Percentiles rank a stretch among this genome's conserved stretches.
These are phyloP conservation scores for Copidosoma aretas DNA, from an alignment of 2,888 invertebrate genomes.

Conservation along the genomic window DNA sequence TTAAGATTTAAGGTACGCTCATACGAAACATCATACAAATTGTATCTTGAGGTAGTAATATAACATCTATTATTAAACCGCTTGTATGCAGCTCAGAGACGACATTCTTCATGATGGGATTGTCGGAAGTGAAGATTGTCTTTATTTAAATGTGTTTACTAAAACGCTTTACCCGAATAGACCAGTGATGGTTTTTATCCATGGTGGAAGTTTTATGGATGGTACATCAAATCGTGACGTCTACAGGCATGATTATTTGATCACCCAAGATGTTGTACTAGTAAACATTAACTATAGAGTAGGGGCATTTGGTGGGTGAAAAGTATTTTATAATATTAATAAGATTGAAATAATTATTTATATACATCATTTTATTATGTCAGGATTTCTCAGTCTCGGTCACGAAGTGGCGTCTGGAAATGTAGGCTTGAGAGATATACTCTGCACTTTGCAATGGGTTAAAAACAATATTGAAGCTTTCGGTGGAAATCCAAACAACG, in stretches of 20 bases:
- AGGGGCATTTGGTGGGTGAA: constrained; percentile 40
- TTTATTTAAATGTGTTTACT: constrained; percentile 46
- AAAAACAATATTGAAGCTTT: constrained; percentile 50
- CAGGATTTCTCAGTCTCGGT: constrained; percentile 51
- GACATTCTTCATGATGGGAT: neutral
- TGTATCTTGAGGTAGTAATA: neutral
- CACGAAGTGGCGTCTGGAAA: constrained; percentile 50
- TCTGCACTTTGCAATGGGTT: constrained; percentile 50
- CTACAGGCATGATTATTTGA: constrained; percentile 42
- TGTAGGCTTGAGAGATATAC: constrained; percentile 50
- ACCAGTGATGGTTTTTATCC: constrained; percentile 48
- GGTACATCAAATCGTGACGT: constrained; percentile 30
- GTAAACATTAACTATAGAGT: constrained; percentile 45
- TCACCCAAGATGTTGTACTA: constrained; percentile 44
- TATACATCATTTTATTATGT: neutral
- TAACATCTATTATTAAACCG: neutral
- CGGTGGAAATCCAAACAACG: constrained; percentile 51
- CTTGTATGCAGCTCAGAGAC: constrained; percentile 7
- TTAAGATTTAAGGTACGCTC: neutral
- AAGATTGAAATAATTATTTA: neutral
- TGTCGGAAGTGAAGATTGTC: constrained; percentile 44
- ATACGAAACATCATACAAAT: neutral
- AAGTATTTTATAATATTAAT: too few relatives aligned
- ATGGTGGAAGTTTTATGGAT: constrained; percentile 44
- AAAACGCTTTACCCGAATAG: constrained; percentile 38